Conservation (phyloP, 2,797 vertebrate species). For the Lateolabrax maculatus region DNA sequence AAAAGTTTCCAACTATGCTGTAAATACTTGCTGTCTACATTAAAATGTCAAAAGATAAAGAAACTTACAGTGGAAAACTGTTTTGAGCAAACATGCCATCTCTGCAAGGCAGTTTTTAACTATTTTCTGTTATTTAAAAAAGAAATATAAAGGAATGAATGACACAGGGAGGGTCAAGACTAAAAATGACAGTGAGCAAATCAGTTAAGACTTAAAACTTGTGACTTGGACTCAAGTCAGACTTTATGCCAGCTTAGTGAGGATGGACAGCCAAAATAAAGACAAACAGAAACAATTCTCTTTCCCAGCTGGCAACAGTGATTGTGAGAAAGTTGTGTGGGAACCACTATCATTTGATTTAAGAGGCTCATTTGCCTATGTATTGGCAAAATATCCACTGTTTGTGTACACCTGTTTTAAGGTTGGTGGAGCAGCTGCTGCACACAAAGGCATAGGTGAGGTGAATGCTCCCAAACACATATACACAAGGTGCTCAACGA, state of each 20-base stretch:
- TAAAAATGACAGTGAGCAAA: background rate
- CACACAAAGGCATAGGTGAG: slow-evolving; percentile 51
- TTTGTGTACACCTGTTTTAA: slow-evolving; percentile 77
- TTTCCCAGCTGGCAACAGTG: slow-evolving; percentile 18
- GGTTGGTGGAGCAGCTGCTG: slow-evolving; percentile 69
- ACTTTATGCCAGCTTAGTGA: too few species aligned
- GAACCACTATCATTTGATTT: slow-evolving; percentile 59
- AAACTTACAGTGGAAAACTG: background rate
- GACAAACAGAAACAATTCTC: slow-evolving; percentile 1
- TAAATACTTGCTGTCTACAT: background rate
- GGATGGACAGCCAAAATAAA: background rate
- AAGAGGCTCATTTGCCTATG: slow-evolving; percentile 75
- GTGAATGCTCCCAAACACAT: slow-evolving; percentile 25
- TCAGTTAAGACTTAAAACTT: background rate
- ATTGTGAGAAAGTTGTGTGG: slow-evolving; percentile 37
- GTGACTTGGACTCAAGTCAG: background rate
- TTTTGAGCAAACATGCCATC: background rate
- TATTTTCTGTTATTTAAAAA: slow-evolving; percentile 29
- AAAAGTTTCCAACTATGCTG: background rate
- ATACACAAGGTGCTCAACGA: slow-evolving; percentile 14
- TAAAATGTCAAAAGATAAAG: background rate
- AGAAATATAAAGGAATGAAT: background rate
- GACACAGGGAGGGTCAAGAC: background rate
- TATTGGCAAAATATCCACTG: slow-evolving; percentile 74
- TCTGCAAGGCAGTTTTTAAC: background rate